Percentiles rank a stretch among this genome's conserved stretches.
Conservation (phyloP, 2,888 invertebrate genomes). For the Allygus modestus region DNA sequence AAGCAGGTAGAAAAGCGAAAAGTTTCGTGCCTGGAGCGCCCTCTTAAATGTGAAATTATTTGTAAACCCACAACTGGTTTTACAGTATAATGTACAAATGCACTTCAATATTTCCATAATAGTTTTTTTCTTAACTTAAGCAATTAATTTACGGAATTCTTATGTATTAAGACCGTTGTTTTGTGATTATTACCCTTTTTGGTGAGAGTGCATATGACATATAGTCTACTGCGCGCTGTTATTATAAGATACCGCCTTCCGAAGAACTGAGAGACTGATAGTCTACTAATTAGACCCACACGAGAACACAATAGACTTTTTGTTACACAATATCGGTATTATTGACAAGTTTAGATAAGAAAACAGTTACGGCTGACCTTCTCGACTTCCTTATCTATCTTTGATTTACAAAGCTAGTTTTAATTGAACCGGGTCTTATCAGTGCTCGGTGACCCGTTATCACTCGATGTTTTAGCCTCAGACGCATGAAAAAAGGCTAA, state of each 20-base stretch:
- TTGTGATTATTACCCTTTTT: no score
- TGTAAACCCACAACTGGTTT: no score
- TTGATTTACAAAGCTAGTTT: constrained; percentile 28
- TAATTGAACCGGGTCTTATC: constrained; percentile 22
- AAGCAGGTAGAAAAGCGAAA: no score
- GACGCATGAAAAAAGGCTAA: background rate
- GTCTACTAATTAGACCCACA: background rate
- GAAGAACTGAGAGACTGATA: background rate
- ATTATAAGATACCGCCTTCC: background rate
- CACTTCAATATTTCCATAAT: no score
- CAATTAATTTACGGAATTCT: no score
- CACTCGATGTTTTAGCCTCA: background rate
- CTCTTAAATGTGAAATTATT: no score
- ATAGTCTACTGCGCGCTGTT: no score
- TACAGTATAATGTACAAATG: no score
- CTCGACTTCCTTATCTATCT: constrained; percentile 10
- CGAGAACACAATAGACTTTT: background rate
- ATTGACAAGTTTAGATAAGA: constrained; percentile 28
- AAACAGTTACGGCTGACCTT: constrained; percentile 33
- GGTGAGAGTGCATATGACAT: no score
- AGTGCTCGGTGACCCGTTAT: background rate
- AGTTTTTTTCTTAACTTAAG: no score
- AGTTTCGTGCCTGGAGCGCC: no score
- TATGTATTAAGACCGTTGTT: no score
- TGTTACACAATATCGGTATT: constrained; percentile 27